Base-by-base conservation (phyloP, 2,797 vertebrate genomes). In the Philypnodon macrostomus region DNA sequence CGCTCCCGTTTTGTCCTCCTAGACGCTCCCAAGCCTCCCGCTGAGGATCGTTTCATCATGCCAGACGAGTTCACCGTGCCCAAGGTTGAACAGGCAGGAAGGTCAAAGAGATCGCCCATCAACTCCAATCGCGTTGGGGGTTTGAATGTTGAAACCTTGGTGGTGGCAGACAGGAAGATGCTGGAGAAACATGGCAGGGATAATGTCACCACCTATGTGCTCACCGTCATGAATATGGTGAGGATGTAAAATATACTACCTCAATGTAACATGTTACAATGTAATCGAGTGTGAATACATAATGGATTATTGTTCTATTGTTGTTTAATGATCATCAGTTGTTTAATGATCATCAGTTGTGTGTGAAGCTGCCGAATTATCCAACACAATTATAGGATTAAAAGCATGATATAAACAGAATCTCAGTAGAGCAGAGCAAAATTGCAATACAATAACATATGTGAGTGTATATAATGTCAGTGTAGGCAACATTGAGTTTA, bases 161-260 rank as follows among this genome's bases (percentile, higher is more conserved):
- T 98, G 75, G 97, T 99, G 69, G 97, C 96, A 0, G 97, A 99
- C 83, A 93, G 85, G 84, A 97, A 92, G 83, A 96, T 99, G 95
- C 56, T 98, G 80, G 94, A 97, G 62, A 98, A 96, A 44, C 96
- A 99, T 0, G 93, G 95, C 81, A 90, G 90, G 63, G 94, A 94
- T 14, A 95, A 96, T 1, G 90, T 99, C 60, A 99, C 96, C 63
- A 98, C 94, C 0, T 98, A 98, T 45, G 89, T 99, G 58, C 92
- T 99, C 64, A 98, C 96, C 0, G 91, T 99, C 74, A 98, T 99
- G 96, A 99, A 99, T 79, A 98, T 99, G 97, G 96, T 98, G 72
- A 78, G 81, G 11, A 14, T 8, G 17, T 41, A 13, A 5, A 13
- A 15, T n/a, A n/a, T n/a, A n/a, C n/a, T n/a, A n/a, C n/a, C n/a